Percentiles rank a stretch among this genome's conserved stretches.
phyloP scores from a whole-genome alignment of 2,113 vertebrate species.

The Heterocephalus glaber region DNA sequence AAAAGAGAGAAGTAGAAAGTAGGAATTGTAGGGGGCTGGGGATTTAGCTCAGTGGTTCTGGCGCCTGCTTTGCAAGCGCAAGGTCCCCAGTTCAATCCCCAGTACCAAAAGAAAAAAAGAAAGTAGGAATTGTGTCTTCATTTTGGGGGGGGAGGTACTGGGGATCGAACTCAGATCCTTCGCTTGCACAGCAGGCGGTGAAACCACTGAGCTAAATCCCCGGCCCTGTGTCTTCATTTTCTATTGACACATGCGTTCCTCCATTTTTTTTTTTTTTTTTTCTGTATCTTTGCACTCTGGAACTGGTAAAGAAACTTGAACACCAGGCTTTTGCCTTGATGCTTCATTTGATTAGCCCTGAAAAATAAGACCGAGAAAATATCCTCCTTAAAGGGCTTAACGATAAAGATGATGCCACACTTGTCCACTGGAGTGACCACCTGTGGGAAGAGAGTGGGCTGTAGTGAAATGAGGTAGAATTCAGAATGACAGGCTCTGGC shows the following conservation, averaged over 20 bases:
- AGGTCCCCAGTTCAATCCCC: no score
- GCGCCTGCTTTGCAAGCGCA: no score
- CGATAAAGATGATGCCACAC: not conserved
- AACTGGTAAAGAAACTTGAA: not conserved
- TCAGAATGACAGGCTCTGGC: not conserved
- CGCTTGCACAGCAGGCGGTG: no score
- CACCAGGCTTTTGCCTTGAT: not conserved
- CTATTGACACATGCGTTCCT: not conserved
- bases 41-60: no score
- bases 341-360: conserved; percentile 20
- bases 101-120: no score
- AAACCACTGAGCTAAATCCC: no score
- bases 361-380: not conserved
- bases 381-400: not conserved
- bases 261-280: not conserved
- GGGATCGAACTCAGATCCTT: no score
- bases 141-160: no score
- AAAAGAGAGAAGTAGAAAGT: conserved; percentile 1
- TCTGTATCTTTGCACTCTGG: not conserved
- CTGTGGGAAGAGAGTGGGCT: not conserved
- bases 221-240: not conserved
- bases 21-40: no score
- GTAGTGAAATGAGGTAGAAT: not conserved
- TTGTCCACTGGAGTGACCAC: not conserved
- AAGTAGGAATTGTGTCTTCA: no score